Evolutionary conservation across 2,888 invertebrate genomes (phyloP).

Genomic region (Apamea anceps): DNA sequence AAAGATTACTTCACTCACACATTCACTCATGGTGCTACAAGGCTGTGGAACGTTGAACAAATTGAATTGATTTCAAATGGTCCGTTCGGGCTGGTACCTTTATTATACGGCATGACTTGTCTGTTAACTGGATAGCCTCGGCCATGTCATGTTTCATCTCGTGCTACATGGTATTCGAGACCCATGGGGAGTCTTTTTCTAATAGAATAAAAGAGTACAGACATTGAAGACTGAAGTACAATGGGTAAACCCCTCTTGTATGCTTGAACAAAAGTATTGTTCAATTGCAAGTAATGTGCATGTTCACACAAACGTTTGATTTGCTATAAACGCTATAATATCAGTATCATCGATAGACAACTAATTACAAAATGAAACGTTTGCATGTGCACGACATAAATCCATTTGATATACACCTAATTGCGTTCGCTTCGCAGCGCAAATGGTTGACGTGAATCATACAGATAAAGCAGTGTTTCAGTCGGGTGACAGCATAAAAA

Average conservation of each 20-base stretch:
- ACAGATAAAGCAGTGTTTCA: constrained; percentile 70
- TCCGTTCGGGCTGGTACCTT: constrained; percentile 70
- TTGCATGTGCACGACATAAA: constrained; percentile 61
- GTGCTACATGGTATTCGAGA: constrained; percentile 61
- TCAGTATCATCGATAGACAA: constrained; percentile 31
- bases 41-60: constrained; percentile 73
- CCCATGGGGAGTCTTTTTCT: constrained; percentile 43
- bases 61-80: constrained; percentile 75
- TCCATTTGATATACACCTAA: constrained; percentile 60
- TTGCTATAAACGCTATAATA: constrained; percentile 14
- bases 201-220: constrained; percentile 42
- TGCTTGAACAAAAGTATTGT: constrained; percentile 9
- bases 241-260: constrained; percentile 3
- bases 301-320: constrained; percentile 6
- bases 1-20: constrained; percentile 39
- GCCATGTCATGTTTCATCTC: constrained; percentile 66
- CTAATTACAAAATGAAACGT: constrained; percentile 42
- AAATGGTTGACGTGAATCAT: constrained; percentile 69
- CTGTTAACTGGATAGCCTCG: constrained; percentile 68
- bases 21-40: constrained; percentile 50
- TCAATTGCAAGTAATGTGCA: neutral
- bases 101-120: constrained; percentile 80
- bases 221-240: constrained; percentile 28
- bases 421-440: constrained; percentile 53
- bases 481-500: constrained; percentile 74